A percentile compares a stretch with the other conserved stretches of the same genome.
phyloP scores from a whole-genome alignment of 2,888 invertebrate species.

The Campoplex nolae region DNA sequence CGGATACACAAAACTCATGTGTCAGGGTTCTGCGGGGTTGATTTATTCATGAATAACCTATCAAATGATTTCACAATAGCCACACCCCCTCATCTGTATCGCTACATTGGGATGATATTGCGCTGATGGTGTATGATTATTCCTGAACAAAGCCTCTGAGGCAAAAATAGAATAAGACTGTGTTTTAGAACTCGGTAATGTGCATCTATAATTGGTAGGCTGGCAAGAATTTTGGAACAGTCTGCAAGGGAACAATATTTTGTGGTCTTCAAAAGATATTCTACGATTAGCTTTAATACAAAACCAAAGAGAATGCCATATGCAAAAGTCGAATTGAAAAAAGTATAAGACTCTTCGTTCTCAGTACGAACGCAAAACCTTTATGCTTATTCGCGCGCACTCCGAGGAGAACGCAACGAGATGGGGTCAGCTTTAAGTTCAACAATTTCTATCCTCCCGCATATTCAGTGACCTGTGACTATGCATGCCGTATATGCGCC shows the following conservation, averaged over 20 bases:
- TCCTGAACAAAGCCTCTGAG: not conserved
- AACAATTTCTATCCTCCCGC: slow-evolving; percentile 50
- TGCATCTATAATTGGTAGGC: not conserved
- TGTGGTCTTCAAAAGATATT: no score
- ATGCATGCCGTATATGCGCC: slow-evolving; percentile 35
- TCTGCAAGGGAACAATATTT: not conserved
- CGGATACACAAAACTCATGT: no score
- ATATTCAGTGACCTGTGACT: slow-evolving; percentile 46
- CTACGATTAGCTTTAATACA: no score
- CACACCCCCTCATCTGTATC: not conserved
- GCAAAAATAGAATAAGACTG: not conserved
- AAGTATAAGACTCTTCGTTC: not conserved
- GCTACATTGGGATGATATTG: not conserved
- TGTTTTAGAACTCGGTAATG: no score
- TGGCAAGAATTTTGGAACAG: not conserved
- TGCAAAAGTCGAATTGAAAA: no score
- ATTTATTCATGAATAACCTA: not conserved
- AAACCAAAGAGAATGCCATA: no score
- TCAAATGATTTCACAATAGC: not conserved
- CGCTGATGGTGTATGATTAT: not conserved
- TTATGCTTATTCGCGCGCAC: slow-evolving; percentile 23
- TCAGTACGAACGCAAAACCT: not conserved
- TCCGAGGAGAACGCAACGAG: slow-evolving; percentile 20
- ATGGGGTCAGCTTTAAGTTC: slow-evolving; percentile 52
- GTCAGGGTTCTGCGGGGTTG: not conserved